Base-by-base conservation (phyloP, 2,888 invertebrate species). In the Drosophila rubida region DNA sequence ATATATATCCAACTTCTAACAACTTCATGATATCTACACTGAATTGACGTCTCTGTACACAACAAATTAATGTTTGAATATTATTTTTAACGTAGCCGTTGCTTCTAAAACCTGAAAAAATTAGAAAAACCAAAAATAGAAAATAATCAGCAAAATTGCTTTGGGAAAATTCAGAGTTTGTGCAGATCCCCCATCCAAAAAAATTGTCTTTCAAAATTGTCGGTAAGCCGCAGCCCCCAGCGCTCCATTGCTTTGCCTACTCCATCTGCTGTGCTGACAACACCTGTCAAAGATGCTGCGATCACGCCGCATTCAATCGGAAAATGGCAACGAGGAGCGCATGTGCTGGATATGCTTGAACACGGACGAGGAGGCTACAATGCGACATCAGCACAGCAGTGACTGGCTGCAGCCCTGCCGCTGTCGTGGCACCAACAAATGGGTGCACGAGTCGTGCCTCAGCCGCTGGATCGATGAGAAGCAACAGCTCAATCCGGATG, bases 351-450 rank as follows among this genome's bases (percentile, higher is more conserved):
- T 88, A 9, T 84, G 84, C 27, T 19, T 82, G 13, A 53, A 54
- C 1, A 46, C 67, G 23, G 78, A 82, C 11, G 68, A 70, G 16
- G 88, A 80, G 3, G 23, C 39, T 2, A 25, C 39, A 4, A 7
- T 44, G 5, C 60, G 6, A 23, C 23, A 23, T 4, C 32, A 32
- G 32, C 32, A n/a, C n/a, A 1, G 42, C 0, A 19, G 11, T 0
- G 66, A 80, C 42, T 88, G 84, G 84, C 9, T 80, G 50, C 75
- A 83, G n/a, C 84, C 84, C 0, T 84, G 84, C n/a, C 80, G 80
- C 1, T 84, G 84, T 9, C 75, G 75, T 8, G 86, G 88, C 48
- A 57, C 67, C 57, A 75, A 74, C 19, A 70, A 75, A 8, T 84
- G 84, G 84, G 84, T 88, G 39, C 84, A 84, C 46, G 80, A 80